Evolutionary conservation across 2,888 invertebrate species (phyloP).

Genomic region (Melikaiella ostensackeni): DNA sequence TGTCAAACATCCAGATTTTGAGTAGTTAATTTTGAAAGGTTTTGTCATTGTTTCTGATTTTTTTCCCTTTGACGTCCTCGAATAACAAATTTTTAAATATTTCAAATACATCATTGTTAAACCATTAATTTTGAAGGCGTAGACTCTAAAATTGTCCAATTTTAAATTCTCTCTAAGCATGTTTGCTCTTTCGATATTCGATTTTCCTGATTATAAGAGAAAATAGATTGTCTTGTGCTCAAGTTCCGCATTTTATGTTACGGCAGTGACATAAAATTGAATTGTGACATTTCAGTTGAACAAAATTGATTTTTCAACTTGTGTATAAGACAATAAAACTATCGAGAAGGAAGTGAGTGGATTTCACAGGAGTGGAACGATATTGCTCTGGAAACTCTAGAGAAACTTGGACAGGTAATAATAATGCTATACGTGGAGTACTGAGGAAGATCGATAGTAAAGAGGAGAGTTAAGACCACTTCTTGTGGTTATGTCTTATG

Average conservation of each 20-base stretch:
- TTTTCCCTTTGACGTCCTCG: no score
- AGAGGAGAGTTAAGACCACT: conserved; percentile 49
- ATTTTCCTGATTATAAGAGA: neutral
- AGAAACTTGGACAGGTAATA: conserved; percentile 46
- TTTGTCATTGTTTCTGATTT: no score
- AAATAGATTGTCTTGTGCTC: neutral
- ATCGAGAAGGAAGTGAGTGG: conserved; percentile 37
- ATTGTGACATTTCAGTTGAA: neutral
- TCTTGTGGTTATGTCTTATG: conserved; percentile 48
- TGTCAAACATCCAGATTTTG: no score
- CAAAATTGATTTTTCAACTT: conserved; percentile 25
- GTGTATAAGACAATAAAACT: conserved; percentile 43
- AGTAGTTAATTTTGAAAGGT: no score
- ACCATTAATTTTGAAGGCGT: no score
- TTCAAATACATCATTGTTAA: no score
- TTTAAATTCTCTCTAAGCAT: no score
- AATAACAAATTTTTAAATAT: no score
- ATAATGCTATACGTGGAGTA: conserved; percentile 40
- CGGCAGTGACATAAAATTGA: neutral
- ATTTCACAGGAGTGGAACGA: conserved; percentile 25
- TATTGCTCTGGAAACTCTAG: conserved; percentile 43
- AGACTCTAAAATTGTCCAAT: no score
- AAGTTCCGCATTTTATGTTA: neutral
- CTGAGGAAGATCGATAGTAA: conserved; percentile 44
- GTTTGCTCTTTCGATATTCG: no score